Conservation (phyloP, 1,140 invertebrate genomes). For the Palaemon carinicauda region DNA sequence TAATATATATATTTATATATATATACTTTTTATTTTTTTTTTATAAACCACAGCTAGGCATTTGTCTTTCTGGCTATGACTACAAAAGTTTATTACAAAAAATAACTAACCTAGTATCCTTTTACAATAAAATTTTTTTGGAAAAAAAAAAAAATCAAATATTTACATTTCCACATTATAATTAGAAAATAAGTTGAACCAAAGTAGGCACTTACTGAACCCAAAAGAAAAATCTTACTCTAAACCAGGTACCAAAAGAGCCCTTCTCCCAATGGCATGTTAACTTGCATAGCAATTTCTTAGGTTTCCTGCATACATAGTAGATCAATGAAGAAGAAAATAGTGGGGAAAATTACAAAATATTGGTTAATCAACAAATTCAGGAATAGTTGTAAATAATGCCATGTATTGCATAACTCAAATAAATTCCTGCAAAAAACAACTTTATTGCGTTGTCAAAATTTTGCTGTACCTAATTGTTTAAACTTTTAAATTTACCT, state of each 20-base stretch:
- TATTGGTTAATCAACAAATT: no score
- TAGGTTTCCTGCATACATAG: background rate
- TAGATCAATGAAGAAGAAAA: no score
- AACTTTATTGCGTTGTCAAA: no score
- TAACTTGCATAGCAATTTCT: background rate
- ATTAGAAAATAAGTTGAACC: slow-evolving; percentile 19
- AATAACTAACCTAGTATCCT: slow-evolving; percentile 41
- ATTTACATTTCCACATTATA: slow-evolving; percentile 38
- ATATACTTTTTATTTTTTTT: slow-evolving; percentile 17
- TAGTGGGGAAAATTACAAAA: no score
- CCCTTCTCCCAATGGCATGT: slow-evolving; percentile 35
- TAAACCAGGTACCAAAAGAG: slow-evolving; percentile 56
- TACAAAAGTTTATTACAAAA: slow-evolving; percentile 51
- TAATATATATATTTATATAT: background rate
- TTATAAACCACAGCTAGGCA: slow-evolving; percentile 32
- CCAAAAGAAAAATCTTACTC: slow-evolving; percentile 47
- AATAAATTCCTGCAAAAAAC: no score
- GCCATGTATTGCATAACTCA: no score
- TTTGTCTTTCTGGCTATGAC: slow-evolving; percentile 53
- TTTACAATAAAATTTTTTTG: slow-evolving; percentile 51
- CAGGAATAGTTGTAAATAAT: no score
- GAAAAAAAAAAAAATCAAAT: slow-evolving; percentile 36
- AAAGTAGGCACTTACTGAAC: slow-evolving; percentile 57
- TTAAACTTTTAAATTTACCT: no score
- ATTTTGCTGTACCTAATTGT: no score